Percentiles rank a stretch among this genome's conserved stretches.
Conservation (phyloP, 2,888 invertebrate species). For the Crioceris asparagi region DNA sequence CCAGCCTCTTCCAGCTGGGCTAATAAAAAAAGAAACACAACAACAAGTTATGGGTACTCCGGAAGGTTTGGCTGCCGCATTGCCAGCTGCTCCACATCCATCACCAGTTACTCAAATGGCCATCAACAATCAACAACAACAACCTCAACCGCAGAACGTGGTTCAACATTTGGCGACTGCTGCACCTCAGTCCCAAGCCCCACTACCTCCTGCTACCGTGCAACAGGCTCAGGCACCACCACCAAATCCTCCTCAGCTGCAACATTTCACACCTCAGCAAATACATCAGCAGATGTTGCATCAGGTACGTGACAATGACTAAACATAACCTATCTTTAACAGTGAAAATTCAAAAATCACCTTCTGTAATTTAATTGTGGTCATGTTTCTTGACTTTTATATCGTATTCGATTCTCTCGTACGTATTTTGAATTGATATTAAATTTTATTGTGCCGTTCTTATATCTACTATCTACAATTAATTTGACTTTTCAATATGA, state of each 20-base stretch:
- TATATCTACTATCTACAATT: no score
- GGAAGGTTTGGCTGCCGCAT: not conserved
- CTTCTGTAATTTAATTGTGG: no score
- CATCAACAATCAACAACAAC: conserved; percentile 3
- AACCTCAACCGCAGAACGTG: conserved; percentile 7
- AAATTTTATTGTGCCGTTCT: no score
- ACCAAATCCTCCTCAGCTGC: conserved; percentile 23
- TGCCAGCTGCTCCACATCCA: conserved; percentile 2
- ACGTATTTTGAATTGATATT: no score
- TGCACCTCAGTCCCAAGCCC: conserved; percentile 14
- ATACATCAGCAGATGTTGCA: conserved; percentile 47
- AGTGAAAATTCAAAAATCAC: no score
- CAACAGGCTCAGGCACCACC: conserved; percentile 15
- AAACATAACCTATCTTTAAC: no score
- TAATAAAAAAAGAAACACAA: no score
- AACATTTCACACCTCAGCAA: conserved; percentile 34
- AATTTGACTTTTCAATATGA: no score
- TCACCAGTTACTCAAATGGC: conserved; percentile 6
- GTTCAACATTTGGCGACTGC: conserved; percentile 7
- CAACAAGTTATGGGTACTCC: not conserved
- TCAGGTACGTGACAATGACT: no score
- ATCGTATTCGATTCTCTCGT: no score
- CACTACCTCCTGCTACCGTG: conserved; percentile 3
- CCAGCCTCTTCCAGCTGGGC: conserved; percentile 19
- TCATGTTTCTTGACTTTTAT: no score